Conservation (phyloP, 2,888 invertebrate species). For the Chymomyza amoena region DNA sequence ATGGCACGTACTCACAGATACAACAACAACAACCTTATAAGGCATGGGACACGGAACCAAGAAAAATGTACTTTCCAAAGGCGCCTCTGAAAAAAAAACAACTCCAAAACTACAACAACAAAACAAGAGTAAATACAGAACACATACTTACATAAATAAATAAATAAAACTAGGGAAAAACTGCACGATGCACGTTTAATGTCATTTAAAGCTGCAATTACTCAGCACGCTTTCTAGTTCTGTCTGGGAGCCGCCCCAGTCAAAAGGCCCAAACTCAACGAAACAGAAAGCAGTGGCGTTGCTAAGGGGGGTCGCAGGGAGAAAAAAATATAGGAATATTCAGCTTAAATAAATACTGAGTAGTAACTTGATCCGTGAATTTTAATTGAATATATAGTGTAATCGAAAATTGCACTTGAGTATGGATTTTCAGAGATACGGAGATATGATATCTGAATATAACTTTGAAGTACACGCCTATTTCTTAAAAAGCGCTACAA, state of each 20-base stretch:
- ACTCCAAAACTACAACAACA: constrained; percentile 5
- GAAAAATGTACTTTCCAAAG: constrained; percentile 45
- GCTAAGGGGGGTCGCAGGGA: too few species aligned
- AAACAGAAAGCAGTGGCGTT: not conserved
- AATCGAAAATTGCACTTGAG: too few species aligned
- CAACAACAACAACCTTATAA: not conserved
- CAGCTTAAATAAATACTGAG: too few species aligned
- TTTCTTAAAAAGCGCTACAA: too few species aligned
- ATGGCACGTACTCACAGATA: constrained; percentile 43
- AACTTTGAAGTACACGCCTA: too few species aligned
- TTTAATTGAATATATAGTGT: too few species aligned
- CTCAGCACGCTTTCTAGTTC: constrained; percentile 65
- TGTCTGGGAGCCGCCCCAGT: constrained; percentile 24
- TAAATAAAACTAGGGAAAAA: constrained; percentile 37
- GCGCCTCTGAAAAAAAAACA: constrained; percentile 41
- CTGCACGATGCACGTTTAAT: constrained; percentile 70
- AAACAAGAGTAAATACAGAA: not conserved
- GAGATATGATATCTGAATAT: too few species aligned
- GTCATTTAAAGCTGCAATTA: constrained; percentile 72
- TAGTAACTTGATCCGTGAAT: too few species aligned
- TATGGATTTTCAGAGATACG: too few species aligned
- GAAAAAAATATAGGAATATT: too few species aligned
- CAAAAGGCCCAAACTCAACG: not conserved
- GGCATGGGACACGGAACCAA: constrained; percentile 28
- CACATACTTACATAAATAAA: constrained; percentile 22